Base-by-base conservation (phyloP, 37 sponge, comb jelly and placozoan species). In the Agelas oroides region DNA sequence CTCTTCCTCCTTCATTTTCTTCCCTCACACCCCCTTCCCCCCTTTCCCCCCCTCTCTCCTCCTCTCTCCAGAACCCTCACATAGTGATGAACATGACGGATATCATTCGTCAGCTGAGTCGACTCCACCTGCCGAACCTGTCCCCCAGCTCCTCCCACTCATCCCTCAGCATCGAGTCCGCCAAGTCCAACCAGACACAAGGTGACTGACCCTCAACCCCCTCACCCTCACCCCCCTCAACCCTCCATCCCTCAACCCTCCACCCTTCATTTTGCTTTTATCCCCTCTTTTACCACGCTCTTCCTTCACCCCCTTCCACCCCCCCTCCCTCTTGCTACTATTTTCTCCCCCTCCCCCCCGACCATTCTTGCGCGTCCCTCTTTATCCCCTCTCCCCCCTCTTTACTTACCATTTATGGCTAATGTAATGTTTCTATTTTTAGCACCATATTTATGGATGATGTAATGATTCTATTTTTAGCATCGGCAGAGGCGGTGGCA, bases 401-500 rank as follows among this genome's bases (percentile, higher is more conserved):
- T 46, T 46, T 46, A 8, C 8, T 46, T 8, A 46, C 46, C 3
- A 46, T 46, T 12, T 46, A 46, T 46, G 8, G 46, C 3, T 46
- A 8, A 46, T 46, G 46, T 46, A 46, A 46, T 46, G 46, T 46
- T 46, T 46, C 46, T 46, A 46, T 46, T 46, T 46, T 46, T 46
- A 8, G 3, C 46, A 46, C 46, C 46, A 46, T 46, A 46, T 46
- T 12, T 46, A 46, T 46, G 8, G 46, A 46, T 46, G 46, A 46
- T 46, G 46, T 46, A 46, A 46, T 46, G 46, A 12, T 46, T 46
- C 46, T 46, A 46, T 46, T 12, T 46, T 28, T 75, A 82, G 88
- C 82, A 2, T 88, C 93, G 40, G 85, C 77, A 0, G 89, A 88
- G 53, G 88, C 88, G 14, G 77, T 79, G 35, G 93, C 84, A 54